Percentiles rank a stretch among this genome's conserved stretches.
These are phyloP conservation scores for Apogon talboti DNA, from an alignment of 2,797 vertebrate species.

Conservation along the genomic window DNA sequence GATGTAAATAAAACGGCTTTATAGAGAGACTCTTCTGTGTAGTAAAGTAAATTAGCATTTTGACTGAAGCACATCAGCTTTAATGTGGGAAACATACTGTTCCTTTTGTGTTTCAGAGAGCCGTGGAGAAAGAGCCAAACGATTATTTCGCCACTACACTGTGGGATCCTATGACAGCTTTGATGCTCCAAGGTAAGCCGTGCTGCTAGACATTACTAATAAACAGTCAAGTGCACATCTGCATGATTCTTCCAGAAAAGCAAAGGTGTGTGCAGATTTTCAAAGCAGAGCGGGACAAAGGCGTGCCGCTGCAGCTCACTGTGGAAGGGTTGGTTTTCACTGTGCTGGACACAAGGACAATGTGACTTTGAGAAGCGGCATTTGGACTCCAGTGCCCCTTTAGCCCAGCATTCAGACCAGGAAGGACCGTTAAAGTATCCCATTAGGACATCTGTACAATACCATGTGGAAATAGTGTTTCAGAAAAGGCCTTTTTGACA, in stretches of 20 bases:
- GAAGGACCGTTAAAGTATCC: conserved; percentile 16
- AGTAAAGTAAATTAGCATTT: too few relatives aligned
- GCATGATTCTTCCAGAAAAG: neutral
- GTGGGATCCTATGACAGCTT: conserved; percentile 96
- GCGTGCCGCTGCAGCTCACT: neutral
- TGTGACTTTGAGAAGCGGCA: conserved; percentile 13
- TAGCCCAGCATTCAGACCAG: conserved; percentile 10
- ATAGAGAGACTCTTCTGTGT: too few relatives aligned
- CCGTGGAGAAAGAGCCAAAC: conserved; percentile 90
- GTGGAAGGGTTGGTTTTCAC: neutral
- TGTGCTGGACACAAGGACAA: conserved; percentile 7
- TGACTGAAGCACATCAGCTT: too few relatives aligned
- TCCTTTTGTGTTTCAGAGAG: conserved; percentile 81
- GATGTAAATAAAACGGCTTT: too few relatives aligned
- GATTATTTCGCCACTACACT: conserved; percentile 94
- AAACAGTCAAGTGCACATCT: conserved; percentile 1
- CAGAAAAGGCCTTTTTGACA: conserved; percentile 12
- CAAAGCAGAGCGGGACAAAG: neutral
- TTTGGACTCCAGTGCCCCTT: conserved; percentile 19
- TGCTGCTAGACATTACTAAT: neutral
- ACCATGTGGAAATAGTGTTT: conserved; percentile 16
- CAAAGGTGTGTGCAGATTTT: conserved; percentile 1
- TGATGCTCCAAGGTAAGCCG: conserved; percentile 89
- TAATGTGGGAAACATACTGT: neutral
- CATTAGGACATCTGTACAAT: neutral